Evolutionary conservation across 1,140 invertebrate genomes (phyloP).

Genomic region (Pseudachorutes palmiensis): DNA sequence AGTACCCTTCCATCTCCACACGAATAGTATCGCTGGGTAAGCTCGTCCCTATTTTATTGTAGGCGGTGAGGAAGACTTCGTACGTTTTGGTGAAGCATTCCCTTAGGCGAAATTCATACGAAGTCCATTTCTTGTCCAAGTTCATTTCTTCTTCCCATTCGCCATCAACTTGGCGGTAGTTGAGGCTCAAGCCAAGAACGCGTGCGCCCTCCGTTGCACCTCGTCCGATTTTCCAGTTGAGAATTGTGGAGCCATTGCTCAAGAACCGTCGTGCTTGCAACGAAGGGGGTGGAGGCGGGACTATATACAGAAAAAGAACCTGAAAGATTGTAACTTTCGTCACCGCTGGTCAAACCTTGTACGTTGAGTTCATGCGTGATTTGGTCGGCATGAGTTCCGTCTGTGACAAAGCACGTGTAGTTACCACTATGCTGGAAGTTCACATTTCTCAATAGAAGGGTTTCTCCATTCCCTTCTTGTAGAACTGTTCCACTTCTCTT

Average conservation of each 20-base stretch:
- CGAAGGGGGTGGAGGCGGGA: neutral
- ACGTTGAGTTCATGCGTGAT: neutral
- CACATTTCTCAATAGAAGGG: neutral
- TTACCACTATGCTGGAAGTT: neutral
- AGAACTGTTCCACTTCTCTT: neutral
- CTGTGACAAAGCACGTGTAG: conserved; percentile 2
- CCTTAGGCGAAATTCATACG: neutral
- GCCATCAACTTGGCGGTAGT: neutral
- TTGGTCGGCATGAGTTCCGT: neutral
- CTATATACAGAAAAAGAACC: neutral
- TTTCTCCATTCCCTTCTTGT: neutral
- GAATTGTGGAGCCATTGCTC: neutral
- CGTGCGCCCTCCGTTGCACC: neutral
- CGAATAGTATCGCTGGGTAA: neutral
- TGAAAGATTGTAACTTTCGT: neutral
- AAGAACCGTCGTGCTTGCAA: neutral
- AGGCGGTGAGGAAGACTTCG: neutral
- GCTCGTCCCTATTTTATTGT: neutral
- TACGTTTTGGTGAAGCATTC: neutral
- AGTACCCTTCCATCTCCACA: neutral
- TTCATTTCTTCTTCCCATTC: neutral
- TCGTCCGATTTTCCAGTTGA: neutral
- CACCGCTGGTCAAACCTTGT: neutral
- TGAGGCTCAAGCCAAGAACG: neutral
- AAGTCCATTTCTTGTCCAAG: neutral